These are phyloP conservation scores for Apis mellifera DNA, from an alignment of 1,140 invertebrate genomes.

Conservation along the genomic window Amel_HAv3.1 CM009932.2:6187001-6187500, in stretches of 20 bases:
- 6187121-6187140: neutral
- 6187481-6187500: neutral
- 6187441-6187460: conserved; percentile 31
- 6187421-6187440: conserved; percentile 42
- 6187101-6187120: too few relatives aligned
- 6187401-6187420: conserved; percentile 56
- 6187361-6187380: conserved; percentile 65
- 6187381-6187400: conserved; percentile 62
- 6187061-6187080: too few relatives aligned
- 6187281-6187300: conserved; percentile 44
- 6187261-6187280: conserved; percentile 24
- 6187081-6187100: too few relatives aligned
- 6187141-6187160: neutral
- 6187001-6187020: too few relatives aligned
- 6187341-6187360: conserved; percentile 71
- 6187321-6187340: conserved; percentile 71
- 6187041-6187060: too few relatives aligned
- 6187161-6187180: neutral
- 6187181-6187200: neutral
- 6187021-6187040: too few relatives aligned
- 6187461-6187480: conserved; percentile 26
- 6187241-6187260: neutral
- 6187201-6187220: neutral
- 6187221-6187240: neutral
- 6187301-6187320: conserved; percentile 67